Base-by-base conservation (phyloP, 2,797 vertebrate genomes). In the Sebastiscus albofasciatus region DNA sequence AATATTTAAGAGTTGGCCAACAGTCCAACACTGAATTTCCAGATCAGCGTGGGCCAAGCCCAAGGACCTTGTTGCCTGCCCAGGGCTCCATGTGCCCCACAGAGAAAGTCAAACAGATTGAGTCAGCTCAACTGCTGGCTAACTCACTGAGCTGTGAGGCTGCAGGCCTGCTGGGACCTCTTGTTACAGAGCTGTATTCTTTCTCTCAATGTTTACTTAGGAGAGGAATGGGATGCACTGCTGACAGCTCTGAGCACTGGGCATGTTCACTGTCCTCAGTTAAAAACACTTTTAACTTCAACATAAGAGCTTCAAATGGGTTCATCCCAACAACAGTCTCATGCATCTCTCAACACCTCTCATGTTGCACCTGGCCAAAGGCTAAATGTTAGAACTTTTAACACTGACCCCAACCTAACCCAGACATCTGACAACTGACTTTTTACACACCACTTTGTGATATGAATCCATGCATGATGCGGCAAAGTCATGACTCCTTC, bases 1-100 rank as follows among this genome's bases (percentile, higher is more conserved):
- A 96, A 96, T 96, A 96, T 95, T 95, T 95, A 95, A 95, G 92
- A 94, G 91, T 81, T 92, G 90, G 81, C 91, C 81, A 79, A 86
- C 81, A 78, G 87, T 92, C 87, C 68, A 24, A 87, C 66, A 71
- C 91, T 92, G 94, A 93, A 91, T 94, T 94, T 94, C 91, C 83
- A 94, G 92, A 94, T 95, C 92, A 94, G 92, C 92, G 82, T 74
- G 72, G 87, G 87, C 89, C 88, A 91, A 92, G 84, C 85, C 86
- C 81, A 82, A 80, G 78, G 93, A 90, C 92, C 91, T 85, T 77
- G 92, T 91, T 91, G 93, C 79, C 89, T 90, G 91, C 93, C 90
- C 88, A 81, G 86, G 85, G 92, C 88, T 87, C 85, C 82, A 74
- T 90, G 85, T 80, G 90, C 80, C 85, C 92, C 89, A 83, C 81